A percentile compares a stretch with the other conserved stretches of the same genome.
Evolutionary conservation across 2,888 invertebrate species (phyloP).

Genomic region (Meiosimyza platycephala): DNA sequence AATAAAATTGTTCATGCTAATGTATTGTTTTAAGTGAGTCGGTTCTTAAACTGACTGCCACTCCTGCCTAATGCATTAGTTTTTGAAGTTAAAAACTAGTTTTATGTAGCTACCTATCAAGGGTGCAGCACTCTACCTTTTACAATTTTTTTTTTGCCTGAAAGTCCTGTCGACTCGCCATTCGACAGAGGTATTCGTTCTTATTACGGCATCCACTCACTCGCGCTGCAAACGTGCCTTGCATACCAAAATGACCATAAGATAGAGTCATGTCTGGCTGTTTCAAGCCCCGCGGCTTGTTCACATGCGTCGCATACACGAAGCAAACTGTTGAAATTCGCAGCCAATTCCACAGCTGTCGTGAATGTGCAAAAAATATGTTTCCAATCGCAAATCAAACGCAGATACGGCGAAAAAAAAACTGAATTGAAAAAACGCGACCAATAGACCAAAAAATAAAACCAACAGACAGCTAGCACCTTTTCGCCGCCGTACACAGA

Average conservation of each 20-base stretch:
- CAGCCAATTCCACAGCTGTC: slow-evolving; percentile 20
- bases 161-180: slow-evolving; percentile 6
- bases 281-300: not conserved
- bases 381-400: slow-evolving; percentile 46
- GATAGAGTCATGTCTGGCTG: slow-evolving; percentile 3
- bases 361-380: slow-evolving; percentile 23
- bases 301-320: slow-evolving; percentile 10
- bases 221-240: slow-evolving; percentile 46
- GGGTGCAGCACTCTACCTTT: too few species aligned
- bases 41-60: too few species aligned
- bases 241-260: slow-evolving; percentile 40
- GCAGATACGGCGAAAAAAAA: too few species aligned
- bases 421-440: not conserved
- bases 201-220: slow-evolving; percentile 41
- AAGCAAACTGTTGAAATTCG: slow-evolving; percentile 25
- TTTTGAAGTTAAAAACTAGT: too few species aligned
- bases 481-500: slow-evolving; percentile 30
- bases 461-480: slow-evolving; percentile 44
- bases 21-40: too few species aligned
- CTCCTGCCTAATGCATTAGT: too few species aligned
- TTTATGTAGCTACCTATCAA: too few species aligned
- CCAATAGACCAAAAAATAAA: slow-evolving; percentile 23
- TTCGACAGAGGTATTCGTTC: slow-evolving; percentile 49
- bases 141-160: too few species aligned
- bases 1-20: too few species aligned